Base-by-base conservation (phyloP, 2,113 vertebrate genomes). In the Ictalurus punctatus region DNA sequence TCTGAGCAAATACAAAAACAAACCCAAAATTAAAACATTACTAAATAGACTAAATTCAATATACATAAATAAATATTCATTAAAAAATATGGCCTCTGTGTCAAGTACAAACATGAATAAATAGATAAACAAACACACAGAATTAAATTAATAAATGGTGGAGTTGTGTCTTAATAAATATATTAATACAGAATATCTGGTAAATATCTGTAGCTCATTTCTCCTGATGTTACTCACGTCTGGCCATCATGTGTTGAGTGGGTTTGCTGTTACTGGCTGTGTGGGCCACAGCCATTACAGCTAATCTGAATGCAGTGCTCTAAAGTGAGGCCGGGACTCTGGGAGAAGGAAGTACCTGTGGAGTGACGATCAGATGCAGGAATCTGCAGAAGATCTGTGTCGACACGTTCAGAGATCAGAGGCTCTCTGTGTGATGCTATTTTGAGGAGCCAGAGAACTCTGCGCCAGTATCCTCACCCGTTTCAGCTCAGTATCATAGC, bases 401-500 rank as follows among this genome's bases (percentile, higher is more conserved):
- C 48, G 84, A 71, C 84, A 71, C 52, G 48, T 85, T 85, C 63
- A 34, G 63, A 85, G 84, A 85, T 85, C 84, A 85, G 40, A 85
- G 84, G 44, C 84, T 85, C 19, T 52, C 67, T 54, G 48, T 71
- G 65, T 73, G 84, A 73, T 71, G 84, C 84, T 85, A 85, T 85
- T 85, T 85, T 71, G 63, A 85, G 84, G 63, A 85, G 48, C 44
- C 48, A 9, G 48, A 73, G 67, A 85, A 71, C 84, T 73, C 65
- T 85, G 84, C 48, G n/a, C 84, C 65, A 85, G 52, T 85, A 52
- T 71, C n/a, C 84, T 71, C 67, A 30, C 48, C 14, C 65, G 12
- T 73, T 69, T 34, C 65, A 71, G 44, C 67, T 85, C 84, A 54
- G 84, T 85, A 85, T 85, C 84, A 85, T 85, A 85, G 84, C 84